phyloP scores from a whole-genome alignment of 2,113 vertebrate genomes.

The Plecturocebus donacophilus region DNA sequence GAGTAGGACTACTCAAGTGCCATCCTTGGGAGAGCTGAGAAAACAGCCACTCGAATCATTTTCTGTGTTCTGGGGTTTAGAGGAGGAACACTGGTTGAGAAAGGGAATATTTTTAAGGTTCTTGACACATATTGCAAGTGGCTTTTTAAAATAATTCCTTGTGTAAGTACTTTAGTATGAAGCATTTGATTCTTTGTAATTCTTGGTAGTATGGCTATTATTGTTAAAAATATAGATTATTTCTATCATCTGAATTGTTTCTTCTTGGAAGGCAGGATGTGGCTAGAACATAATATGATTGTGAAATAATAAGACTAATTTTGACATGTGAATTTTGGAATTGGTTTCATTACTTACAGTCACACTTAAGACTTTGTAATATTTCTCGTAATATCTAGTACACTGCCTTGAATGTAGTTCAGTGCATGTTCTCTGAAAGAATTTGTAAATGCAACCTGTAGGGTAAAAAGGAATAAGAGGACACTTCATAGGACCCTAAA shows the following conservation, averaged over 20 bases:
- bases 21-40: background rate
- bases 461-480: background rate
- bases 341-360: background rate
- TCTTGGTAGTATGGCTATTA: background rate
- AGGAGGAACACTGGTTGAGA: background rate
- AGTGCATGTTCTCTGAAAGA: background rate
- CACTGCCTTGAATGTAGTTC: background rate
- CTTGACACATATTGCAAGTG: background rate
- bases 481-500: background rate
- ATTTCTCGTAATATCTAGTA: background rate
- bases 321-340: background rate
- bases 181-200: background rate
- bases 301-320: background rate
- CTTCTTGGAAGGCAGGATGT: background rate
- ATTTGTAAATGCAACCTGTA: background rate
- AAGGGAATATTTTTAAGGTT: slow-evolving; percentile 28
- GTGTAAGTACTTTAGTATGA: background rate
- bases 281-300: background rate
- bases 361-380: background rate
- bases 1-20: background rate
- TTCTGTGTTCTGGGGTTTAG: background rate
- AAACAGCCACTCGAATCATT: background rate
- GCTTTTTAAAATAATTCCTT: slow-evolving; percentile 14
- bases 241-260: slow-evolving; percentile 19
- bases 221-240: background rate